These are phyloP conservation scores for Microplitis manilae DNA, from an alignment of 2,888 invertebrate species.

Conservation along the genomic window DNA sequence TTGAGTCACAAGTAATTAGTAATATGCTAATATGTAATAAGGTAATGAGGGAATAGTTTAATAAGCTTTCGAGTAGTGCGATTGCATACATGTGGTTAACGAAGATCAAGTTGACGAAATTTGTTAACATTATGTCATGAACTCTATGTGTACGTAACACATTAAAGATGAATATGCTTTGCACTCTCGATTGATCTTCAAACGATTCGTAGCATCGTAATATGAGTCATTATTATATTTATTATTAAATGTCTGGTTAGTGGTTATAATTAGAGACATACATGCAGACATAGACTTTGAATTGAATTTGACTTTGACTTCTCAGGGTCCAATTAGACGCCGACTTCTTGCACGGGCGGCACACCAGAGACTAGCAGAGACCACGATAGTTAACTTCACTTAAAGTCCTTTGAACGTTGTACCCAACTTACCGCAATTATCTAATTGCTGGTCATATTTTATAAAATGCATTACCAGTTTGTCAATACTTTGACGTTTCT, in stretches of 20 bases:
- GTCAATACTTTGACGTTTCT: not conserved
- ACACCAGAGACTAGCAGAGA: not conserved
- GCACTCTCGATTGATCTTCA: no score
- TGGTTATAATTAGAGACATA: conserved; percentile 48
- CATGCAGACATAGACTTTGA: conserved; percentile 41
- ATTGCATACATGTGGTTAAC: conserved; percentile 25
- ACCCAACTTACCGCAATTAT: conserved; percentile 54
- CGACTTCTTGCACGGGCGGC: conserved; percentile 24
- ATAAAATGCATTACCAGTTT: not conserved
- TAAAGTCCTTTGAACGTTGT: conserved; percentile 56
- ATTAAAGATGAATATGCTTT: no score
- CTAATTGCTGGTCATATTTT: conserved; percentile 55
- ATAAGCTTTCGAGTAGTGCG: conserved; percentile 35
- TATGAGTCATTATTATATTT: conserved; percentile 16
- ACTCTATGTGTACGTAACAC: no score
- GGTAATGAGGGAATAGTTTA: no score
- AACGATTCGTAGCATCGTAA: no score
- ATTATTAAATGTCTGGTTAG: conserved; percentile 51
- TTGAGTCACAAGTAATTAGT: no score
- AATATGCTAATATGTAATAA: no score
- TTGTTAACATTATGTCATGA: no score
- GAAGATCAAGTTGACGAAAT: not conserved
- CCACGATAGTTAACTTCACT: conserved; percentile 27
- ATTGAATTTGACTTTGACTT: conserved; percentile 49
- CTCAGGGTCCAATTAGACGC: conserved; percentile 56